Evolutionary conservation across 2,797 vertebrate genomes (phyloP).

Genomic region (Bryconaethiops microstoma): DNA sequence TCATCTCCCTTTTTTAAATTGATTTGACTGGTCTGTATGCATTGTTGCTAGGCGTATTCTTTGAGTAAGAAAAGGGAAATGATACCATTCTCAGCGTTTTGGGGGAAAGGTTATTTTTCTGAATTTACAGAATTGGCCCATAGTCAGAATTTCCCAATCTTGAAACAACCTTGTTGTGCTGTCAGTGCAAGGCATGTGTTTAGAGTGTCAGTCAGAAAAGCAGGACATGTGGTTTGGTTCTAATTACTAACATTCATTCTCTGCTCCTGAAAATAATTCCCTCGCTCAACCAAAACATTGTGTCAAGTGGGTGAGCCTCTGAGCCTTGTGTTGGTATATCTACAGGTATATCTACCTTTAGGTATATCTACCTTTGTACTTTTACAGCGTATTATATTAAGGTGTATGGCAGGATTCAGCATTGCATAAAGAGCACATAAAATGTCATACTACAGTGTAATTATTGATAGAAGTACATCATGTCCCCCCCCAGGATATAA

Average conservation of each 20-base stretch:
- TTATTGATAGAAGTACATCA: background rate
- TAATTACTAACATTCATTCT: background rate
- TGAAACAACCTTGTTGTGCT: background rate
- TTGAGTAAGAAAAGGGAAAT: background rate
- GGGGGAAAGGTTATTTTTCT: background rate
- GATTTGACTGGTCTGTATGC: background rate
- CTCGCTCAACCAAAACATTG: background rate
- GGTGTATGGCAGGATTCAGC: background rate
- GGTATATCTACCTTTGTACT: slow-evolving; percentile 1
- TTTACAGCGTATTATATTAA: background rate
- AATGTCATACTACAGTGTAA: background rate
- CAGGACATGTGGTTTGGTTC: background rate
- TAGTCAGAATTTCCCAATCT: background rate
- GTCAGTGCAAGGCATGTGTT: background rate
- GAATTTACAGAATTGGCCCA: slow-evolving; percentile 1
- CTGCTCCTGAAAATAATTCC: background rate
- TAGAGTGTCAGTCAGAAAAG: background rate
- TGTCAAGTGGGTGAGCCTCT: background rate
- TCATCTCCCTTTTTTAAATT: background rate
- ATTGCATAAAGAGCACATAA: too few species aligned
- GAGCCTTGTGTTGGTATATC: background rate
- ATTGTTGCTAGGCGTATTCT: background rate
- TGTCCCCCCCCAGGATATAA: background rate
- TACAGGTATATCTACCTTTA: too few species aligned
- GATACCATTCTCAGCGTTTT: background rate